Evolutionary conservation across 2,888 invertebrate species (phyloP).

Genomic region (Meandrusa payeni): DNA sequence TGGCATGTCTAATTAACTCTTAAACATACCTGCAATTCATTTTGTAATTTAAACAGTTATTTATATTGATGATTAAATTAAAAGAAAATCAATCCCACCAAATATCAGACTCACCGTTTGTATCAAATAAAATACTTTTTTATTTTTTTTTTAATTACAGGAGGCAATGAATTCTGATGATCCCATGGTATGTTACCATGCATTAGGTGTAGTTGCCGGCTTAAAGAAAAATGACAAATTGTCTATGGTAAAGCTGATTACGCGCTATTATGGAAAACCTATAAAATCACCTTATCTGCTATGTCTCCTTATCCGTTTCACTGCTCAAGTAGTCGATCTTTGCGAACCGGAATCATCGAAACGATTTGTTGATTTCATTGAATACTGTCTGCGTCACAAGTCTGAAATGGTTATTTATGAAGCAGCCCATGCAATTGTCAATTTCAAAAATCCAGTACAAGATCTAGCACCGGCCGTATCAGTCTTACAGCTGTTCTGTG

Average conservation of each 20-base stretch:
- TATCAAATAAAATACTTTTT: no score
- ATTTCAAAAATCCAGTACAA: slow-evolving; percentile 90
- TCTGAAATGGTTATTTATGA: slow-evolving; percentile 99
- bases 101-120: no score
- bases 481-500: slow-evolving; percentile 97
- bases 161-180: slow-evolving; percentile 77
- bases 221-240: slow-evolving; percentile 96
- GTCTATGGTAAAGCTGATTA: slow-evolving; percentile 97
- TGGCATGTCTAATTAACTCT: no score
- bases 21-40: no score
- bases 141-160: slow-evolving; percentile 39
- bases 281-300: slow-evolving; percentile 97
- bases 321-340: slow-evolving; percentile 96
- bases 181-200: slow-evolving; percentile 98
- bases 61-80: no score
- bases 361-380: slow-evolving; percentile 94
- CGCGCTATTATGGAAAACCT: slow-evolving; percentile 90
- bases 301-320: slow-evolving; percentile 96
- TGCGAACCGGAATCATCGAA: slow-evolving; percentile 87
- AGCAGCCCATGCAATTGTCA: slow-evolving; percentile 98
- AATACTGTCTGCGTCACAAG: slow-evolving; percentile 96
- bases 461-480: slow-evolving; percentile 97
- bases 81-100: no score
- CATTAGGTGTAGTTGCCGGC: slow-evolving; percentile 96
- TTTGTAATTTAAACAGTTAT: no score